These are phyloP conservation scores for Melinaea marsaeus DNA, from an alignment of 2,888 invertebrate species.

Conservation along the genomic window DNA sequence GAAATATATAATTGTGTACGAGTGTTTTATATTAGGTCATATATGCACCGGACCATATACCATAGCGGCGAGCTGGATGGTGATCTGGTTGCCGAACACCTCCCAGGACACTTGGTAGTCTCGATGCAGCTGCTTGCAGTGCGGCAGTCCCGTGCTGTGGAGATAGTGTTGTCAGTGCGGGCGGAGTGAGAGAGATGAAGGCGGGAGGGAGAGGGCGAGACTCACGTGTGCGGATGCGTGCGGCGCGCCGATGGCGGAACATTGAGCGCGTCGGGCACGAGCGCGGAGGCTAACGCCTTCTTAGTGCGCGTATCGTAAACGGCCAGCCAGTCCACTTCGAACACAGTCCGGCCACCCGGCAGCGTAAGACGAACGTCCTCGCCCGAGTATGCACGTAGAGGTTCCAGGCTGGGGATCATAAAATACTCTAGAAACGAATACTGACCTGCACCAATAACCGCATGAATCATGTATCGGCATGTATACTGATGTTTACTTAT, in stretches of 20 bases:
- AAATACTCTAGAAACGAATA: not conserved
- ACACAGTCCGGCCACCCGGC: constrained; percentile 89
- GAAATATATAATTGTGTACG: not conserved
- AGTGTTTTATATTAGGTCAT: not conserved
- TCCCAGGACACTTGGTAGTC: constrained; percentile 93
- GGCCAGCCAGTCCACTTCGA: constrained; percentile 90
- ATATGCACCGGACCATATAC: constrained; percentile 46
- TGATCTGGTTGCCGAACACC: constrained; percentile 92
- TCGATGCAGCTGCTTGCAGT: constrained; percentile 91
- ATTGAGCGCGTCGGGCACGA: constrained; percentile 86
- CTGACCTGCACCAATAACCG: not conserved
- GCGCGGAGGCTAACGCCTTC: constrained; percentile 61
- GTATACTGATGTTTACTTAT: not conserved
- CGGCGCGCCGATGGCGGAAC: constrained; percentile 87
- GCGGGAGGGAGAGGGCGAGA: constrained; percentile 3
- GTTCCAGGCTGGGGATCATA: constrained; percentile 81
- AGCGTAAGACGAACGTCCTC: constrained; percentile 86
- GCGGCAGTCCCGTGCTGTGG: constrained; percentile 82
- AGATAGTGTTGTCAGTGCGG: constrained; percentile 80
- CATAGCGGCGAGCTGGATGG: constrained; percentile 89
- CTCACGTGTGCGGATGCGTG: constrained; percentile 45
- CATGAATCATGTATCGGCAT: too few relatives aligned
- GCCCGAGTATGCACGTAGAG: constrained; percentile 83
- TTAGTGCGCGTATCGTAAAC: constrained; percentile 82
- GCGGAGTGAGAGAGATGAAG: constrained; percentile 42